Conservation (phyloP, 2,888 invertebrate species). For the Amiota communis region DNA sequence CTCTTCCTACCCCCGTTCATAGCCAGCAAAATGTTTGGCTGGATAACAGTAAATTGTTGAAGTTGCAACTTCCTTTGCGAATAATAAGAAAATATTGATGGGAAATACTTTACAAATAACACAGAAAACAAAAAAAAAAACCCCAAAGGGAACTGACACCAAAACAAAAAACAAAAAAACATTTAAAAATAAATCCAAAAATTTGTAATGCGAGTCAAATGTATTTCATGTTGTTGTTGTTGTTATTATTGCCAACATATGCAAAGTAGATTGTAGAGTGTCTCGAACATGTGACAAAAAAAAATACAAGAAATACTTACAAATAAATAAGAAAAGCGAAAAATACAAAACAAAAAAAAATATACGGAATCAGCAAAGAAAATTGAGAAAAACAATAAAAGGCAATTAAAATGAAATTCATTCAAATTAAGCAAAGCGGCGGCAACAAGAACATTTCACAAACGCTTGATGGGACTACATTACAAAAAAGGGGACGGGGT, state of each 20-base stretch:
- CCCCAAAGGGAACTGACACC: neutral
- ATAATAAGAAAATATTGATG: neutral
- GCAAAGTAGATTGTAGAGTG: neutral
- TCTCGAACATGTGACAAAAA: constrained; percentile 20
- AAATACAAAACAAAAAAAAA: neutral
- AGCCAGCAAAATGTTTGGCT: no score
- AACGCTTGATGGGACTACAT: constrained; percentile 20
- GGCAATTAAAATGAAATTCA: constrained; percentile 23
- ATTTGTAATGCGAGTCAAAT: constrained; percentile 18
- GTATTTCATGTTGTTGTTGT: neutral
- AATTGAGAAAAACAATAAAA: constrained; percentile 7
- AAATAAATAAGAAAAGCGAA: neutral
- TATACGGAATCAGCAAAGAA: neutral
- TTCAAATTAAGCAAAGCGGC: constrained; percentile 16
- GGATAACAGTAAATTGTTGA: no score
- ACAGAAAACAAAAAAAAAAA: neutral
- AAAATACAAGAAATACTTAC: neutral
- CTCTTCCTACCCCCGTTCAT: no score
- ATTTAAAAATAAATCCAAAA: neutral
- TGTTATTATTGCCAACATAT: neutral
- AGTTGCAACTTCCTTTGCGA: no score
- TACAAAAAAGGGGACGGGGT: neutral
- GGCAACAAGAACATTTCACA: neutral
- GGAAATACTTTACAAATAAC: neutral
- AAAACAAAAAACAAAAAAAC: neutral